phyloP scores from a whole-genome alignment of 1,140 invertebrate genomes.

The Dysdera silvatica region DNA sequence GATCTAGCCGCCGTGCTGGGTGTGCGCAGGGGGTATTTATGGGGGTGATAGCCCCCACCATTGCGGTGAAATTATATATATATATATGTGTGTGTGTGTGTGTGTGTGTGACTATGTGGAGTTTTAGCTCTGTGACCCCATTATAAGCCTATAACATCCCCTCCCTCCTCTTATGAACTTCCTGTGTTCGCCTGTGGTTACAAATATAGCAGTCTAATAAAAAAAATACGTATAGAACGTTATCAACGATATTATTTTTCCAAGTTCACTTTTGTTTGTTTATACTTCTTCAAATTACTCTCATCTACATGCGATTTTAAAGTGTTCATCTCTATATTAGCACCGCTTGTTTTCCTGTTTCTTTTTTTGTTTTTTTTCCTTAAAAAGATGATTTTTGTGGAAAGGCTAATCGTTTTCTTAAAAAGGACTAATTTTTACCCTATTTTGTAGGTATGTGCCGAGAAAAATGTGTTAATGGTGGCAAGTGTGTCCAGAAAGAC shows the following conservation, averaged over 20 bases:
- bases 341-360: neutral
- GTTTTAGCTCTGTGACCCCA: too few species aligned
- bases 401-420: neutral
- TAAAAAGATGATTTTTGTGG: neutral
- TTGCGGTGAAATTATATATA: too few species aligned
- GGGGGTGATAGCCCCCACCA: too few species aligned
- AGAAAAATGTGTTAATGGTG: constrained; percentile 84
- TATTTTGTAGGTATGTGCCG: constrained; percentile 71
- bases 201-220: too few species aligned
- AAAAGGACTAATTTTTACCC: neutral
- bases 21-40: too few species aligned
- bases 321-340: neutral
- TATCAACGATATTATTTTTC: neutral
- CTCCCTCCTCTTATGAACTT: too few species aligned
- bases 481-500: constrained; percentile 84
- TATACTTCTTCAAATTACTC: neutral
- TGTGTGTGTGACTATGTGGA: too few species aligned
- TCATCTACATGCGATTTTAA: neutral
- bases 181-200: too few species aligned
- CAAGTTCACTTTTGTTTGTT: neutral
- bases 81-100: too few species aligned
- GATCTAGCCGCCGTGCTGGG: too few species aligned
- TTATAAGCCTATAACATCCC: too few species aligned
- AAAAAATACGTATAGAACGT: too few species aligned
- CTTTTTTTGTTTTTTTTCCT: neutral